Conservation (phyloP, 2,797 vertebrate genomes). For the Poeciliopsis paucimaculata region DNA sequence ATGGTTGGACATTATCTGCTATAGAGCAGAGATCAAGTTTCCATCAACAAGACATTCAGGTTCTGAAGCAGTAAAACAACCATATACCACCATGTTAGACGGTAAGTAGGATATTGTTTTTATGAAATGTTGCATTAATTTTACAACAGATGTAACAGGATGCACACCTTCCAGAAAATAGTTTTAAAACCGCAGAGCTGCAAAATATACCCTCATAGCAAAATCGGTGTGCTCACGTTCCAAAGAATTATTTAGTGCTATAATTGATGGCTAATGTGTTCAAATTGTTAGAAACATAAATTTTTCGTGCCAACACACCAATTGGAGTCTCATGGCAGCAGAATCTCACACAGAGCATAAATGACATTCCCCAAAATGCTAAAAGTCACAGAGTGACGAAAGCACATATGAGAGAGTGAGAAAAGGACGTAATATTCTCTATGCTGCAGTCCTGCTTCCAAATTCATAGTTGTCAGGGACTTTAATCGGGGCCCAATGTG, state of each 20-base stretch:
- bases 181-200: not conserved
- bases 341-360: not conserved
- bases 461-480: not conserved
- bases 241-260: not conserved
- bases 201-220: not conserved
- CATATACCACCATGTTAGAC: not conserved
- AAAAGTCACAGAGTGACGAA: not conserved
- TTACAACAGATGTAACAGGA: not conserved
- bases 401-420: not conserved
- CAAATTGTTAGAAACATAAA: not conserved
- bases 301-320: not conserved
- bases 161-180: not conserved
- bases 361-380: not conserved
- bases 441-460: not conserved
- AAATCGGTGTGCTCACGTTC: not conserved
- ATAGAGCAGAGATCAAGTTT: not conserved
- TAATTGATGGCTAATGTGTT: not conserved
- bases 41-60: not conserved
- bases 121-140: not conserved
- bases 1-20: not conserved
- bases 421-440: not conserved
- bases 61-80: not conserved
- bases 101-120: not conserved
- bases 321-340: not conserved
- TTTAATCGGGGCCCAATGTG: not conserved